A percentile compares a stretch with the other conserved stretches of the same genome.
phyloP scores from a whole-genome alignment of 2,888 invertebrate species.

The Phrixothrix hirtus region DNA sequence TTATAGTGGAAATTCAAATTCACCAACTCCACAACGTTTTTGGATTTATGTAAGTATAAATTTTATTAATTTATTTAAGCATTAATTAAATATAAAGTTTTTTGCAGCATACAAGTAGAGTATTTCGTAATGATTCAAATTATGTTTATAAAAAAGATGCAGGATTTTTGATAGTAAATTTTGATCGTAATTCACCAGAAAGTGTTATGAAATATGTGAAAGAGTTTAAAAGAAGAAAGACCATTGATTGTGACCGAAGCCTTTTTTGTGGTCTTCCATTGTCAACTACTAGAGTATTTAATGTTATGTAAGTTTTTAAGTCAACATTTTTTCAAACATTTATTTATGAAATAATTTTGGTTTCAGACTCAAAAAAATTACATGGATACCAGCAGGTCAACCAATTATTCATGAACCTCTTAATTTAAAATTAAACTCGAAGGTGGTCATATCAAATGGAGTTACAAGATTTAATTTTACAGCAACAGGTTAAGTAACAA shows the following conservation, averaged over 20 bases:
- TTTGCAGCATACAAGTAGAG: conserved; percentile 46
- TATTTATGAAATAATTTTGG: conserved; percentile 13
- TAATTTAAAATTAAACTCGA: conserved; percentile 40
- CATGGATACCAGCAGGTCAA: conserved; percentile 49
- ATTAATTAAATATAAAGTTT: conserved; percentile 11
- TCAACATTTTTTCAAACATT: too few relatives aligned
- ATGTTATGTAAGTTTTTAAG: conserved; percentile 45
- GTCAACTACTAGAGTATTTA: conserved; percentile 42
- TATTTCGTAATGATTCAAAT: conserved; percentile 44
- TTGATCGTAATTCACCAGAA: conserved; percentile 51
- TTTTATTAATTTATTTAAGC: conserved; percentile 1
- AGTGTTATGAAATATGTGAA: conserved; percentile 42
- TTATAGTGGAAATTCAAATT: conserved; percentile 63
- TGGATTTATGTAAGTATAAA: conserved; percentile 46
- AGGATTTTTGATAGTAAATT: conserved; percentile 49
- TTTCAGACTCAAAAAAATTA: conserved; percentile 45
- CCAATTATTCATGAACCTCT: conserved; percentile 44
- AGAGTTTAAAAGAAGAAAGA: conserved; percentile 39
- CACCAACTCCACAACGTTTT: conserved; percentile 71
- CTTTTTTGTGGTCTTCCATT: conserved; percentile 49
- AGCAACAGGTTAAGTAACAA: conserved; percentile 52
- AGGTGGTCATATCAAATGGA: conserved; percentile 49
- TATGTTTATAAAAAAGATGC: conserved; percentile 43
- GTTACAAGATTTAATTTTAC: conserved; percentile 57
- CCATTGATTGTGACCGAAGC: conserved; percentile 45